These are phyloP conservation scores for Prionailurus bengalensis DNA, from an alignment of 2,113 vertebrate species.

Conservation along the genomic window DNA sequence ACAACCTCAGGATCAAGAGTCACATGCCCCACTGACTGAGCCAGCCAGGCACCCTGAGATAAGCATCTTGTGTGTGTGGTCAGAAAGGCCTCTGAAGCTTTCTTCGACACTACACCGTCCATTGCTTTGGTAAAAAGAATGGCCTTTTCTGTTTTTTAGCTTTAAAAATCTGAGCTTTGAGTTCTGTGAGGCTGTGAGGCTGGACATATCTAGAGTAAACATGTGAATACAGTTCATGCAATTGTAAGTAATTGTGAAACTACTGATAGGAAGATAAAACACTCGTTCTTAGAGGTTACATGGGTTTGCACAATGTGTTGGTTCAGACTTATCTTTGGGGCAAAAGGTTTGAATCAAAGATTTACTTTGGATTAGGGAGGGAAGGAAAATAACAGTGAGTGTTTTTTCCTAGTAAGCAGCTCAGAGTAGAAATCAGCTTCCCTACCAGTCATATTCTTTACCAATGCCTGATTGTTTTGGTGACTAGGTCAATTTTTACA, in stretches of 20 bases:
- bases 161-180: conserved; percentile 14
- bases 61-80: neutral
- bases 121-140: neutral
- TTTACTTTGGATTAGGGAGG: conserved; percentile 20
- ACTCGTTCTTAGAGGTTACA: neutral
- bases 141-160: neutral
- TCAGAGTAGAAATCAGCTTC: neutral
- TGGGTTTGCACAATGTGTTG: neutral
- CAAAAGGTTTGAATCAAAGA: conserved; percentile 30
- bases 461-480: conserved; percentile 7
- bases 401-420: neutral
- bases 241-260: conserved; percentile 10
- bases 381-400: neutral
- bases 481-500: neutral
- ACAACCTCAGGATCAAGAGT: neutral
- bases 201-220: neutral
- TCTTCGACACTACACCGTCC: neutral
- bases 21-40: neutral
- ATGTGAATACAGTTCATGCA: neutral
- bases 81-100: neutral
- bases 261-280: neutral
- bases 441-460: neutral
- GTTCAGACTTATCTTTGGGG: neutral
- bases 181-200: neutral
- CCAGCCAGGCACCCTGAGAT: neutral